Evolutionary conservation across 2,888 invertebrate species (phyloP), one percentile per base, ranked within the genome.

Genomic region (Apoderus coryli): DNA sequence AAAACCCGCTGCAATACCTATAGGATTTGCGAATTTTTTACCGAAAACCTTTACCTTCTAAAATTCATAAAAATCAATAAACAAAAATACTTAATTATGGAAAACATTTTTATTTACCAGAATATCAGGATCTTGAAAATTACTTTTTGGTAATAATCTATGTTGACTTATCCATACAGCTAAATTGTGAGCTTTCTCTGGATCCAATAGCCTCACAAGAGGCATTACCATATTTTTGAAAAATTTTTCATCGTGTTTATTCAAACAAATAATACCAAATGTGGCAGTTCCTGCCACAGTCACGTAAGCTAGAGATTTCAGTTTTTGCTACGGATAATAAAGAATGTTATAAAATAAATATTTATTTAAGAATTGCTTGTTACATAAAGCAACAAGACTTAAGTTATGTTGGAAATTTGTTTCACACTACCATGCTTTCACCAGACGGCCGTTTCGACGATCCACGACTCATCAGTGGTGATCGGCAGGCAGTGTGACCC

Each of bases 1-100:
- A 61, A 96, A 96, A 4, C 96, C 98, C 33, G 96, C 98, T 14
- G 96, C 96, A 49, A 98, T 75, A n/a, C 98, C 96, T 44, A 98
- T 59, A 0, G 96, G 96, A 62, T 92, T 95, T 31, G 67, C 63
- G 37, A 98, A 71, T 9, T 73, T 56, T 37, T 72, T 63, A 12
- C 72, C 72, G 54, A 84, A 77, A 26, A 92, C 62, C 31, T 61
- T 66, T 0, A 77, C 76, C 52, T 68, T 66, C 82, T 84, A 46
- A 54, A 54, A 46, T 13, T 26, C n/a, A n/a, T 10, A n/a, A 26
- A 4, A 25, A 19, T 4, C 4, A 19, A 11, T 28, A 13, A 4
- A 28, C 16, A 25, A 31, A 29, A 40, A 37, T 16, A 27, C 29
- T 32, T 31, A 10, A 26, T 24, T 10, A 13, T 26, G 19, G 19